Evolutionary conservation across 2,113 vertebrate genomes (phyloP), one percentile per base, ranked within the genome.

Genomic region (Toxotes chatareus): DNA sequence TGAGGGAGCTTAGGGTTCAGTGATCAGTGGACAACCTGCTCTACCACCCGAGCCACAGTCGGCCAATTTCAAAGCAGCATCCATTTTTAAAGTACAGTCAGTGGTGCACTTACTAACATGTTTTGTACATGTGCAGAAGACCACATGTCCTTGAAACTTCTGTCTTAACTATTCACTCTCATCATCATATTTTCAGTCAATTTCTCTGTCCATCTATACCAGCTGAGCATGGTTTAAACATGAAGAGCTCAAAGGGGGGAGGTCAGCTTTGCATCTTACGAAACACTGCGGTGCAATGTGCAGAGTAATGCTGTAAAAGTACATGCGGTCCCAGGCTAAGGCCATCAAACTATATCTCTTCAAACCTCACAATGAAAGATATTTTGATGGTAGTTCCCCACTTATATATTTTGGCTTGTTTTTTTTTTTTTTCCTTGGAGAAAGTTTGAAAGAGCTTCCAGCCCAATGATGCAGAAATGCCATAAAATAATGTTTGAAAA

Each of bases 391-490:
- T 60, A 44, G 23, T 59, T 78, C 71, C 73, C 77, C n/a, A 31
- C 75, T 63, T 55, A 21, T 38, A 5, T 70, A 31, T 73, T 76
- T 77, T 61, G 59, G 59, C 65, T 74, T 12, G 55, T 85, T 63
- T 62, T 73, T 76, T 77, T 61, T 12, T 49, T 85, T 63, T 62
- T 63, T 84, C 31, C 51, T 66, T 56, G 57, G 42, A 11, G 27
- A 82, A 62, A 32, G 38, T n/a, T 80, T 75, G 1, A 64, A 44
- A 78, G 76, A 53, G 79, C 51, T 84, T 73, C 79, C 62, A 71
- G 85, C 64, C 38, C 75, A 80, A 7, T 84, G 77, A 84, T 60
- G 84, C 74, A 77, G 74, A 85, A 86, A 83, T 69, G 44, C 75
- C 68, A 77, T 23, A 80, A 84, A 84, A 79, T 79, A 27, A 79